Evolutionary conservation across 2,797 vertebrate species (phyloP).

Genomic region (Masticophis lateralis): DNA sequence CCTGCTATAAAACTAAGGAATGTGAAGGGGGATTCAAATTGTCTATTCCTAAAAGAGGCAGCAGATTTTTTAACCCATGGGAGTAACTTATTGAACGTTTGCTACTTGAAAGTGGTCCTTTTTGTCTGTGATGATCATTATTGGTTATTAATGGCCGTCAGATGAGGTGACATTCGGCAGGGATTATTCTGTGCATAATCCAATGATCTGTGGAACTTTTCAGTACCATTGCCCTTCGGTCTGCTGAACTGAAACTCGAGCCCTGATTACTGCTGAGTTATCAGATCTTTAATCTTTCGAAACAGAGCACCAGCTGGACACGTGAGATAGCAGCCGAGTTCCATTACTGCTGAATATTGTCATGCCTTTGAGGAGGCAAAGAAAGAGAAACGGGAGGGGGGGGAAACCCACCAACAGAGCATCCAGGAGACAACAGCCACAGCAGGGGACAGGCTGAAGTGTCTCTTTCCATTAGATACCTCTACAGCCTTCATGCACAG

Average conservation of each 20-base stretch:
- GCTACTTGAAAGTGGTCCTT: not conserved
- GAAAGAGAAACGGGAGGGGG: constrained; percentile 42
- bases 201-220: constrained; percentile 4
- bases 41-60: not conserved
- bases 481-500: constrained; percentile 47
- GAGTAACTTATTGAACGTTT: not conserved
- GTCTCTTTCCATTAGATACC: constrained; percentile 57
- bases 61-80: not conserved
- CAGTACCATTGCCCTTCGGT: not conserved
- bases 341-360: constrained; percentile 33
- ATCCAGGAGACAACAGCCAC: not conserved
- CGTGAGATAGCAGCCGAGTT: constrained; percentile 26
- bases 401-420: constrained; percentile 16
- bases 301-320: constrained; percentile 47
- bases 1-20: not conserved
- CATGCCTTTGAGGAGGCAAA: constrained; percentile 41
- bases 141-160: constrained; percentile 6
- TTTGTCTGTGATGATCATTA: not conserved
- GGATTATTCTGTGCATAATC: constrained; percentile 1
- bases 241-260: constrained; percentile 18
- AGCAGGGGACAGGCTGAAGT: constrained; percentile 55
- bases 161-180: not conserved
- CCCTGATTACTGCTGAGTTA: constrained; percentile 36
- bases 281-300: constrained; percentile 38
- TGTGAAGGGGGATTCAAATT: not conserved